Evolutionary conservation across 64 coral and sea anemone genomes (phyloP), one percentile per base, ranked within the genome.

Genomic region (Pocillopora damicornis): DNA sequence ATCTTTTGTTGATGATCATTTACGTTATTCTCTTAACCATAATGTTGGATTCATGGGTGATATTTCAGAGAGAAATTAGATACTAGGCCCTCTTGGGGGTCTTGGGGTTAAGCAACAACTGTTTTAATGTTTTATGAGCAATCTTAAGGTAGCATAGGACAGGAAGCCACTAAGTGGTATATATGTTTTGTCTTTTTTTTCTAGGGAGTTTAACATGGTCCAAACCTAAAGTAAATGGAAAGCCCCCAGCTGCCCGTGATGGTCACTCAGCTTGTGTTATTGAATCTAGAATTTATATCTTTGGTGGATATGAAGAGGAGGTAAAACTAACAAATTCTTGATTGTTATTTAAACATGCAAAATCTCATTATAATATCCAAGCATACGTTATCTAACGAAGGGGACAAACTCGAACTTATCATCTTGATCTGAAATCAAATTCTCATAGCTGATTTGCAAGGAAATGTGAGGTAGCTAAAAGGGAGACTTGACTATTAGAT

Each of bases 271-370:
- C 90, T 59, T 92, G 90, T 79, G 90, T 87, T 35, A 87, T 92
- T 92, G 90, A 45, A 58, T 74, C 84, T 13, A 92, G 78, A 63
- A 92, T 92, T 58, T 92, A 92, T 58, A 91, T 92, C 20, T 92
- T 92, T 92, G 90, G 90, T 73, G 90, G 90, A 79, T 92, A 92
- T 62, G 90, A 92, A 87, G 90, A 92, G 74, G 83, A 87, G 90
- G 90, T 92, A 72, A 18, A 17, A 69, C 38, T 76, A 35, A 10
- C 76, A 58, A 63, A 66, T 72, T 25, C 23, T 7, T 87, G 17
- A 83, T 83, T 4, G 25, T 56, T 17, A 22, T 11, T 79, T 60
- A 18, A 37, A 79, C 36, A 16, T 56, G 9, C 37, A 77, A 45
- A 2, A 10, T 12, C 15, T 25, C 64, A 51, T 51, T 51, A 4